Evolutionary conservation across 2,113 vertebrate species (phyloP).

Genomic region (Chamaea fasciata): DNA sequence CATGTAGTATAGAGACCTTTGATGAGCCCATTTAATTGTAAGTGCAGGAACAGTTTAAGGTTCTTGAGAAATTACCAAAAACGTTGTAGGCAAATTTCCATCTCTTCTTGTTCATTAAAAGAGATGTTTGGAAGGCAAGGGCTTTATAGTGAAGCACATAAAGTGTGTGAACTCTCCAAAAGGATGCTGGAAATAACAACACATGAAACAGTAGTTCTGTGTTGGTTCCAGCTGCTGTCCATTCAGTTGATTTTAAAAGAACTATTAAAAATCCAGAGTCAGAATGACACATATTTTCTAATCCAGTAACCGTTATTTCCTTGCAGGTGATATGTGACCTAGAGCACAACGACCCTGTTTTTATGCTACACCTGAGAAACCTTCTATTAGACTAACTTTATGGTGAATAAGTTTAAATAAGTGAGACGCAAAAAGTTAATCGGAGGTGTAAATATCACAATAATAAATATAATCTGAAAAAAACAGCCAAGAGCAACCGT

Average conservation of each 20-base stretch:
- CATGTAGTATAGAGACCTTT: neutral
- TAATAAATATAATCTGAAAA: neutral
- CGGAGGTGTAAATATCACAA: neutral
- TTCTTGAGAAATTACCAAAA: neutral
- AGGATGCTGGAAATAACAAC: neutral
- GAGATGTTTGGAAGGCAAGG: neutral
- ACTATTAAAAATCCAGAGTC: neutral
- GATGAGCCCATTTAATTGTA: neutral
- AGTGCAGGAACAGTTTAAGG: neutral
- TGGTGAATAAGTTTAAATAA: neutral
- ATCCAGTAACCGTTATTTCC: neutral
- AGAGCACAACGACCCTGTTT: neutral
- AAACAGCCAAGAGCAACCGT: neutral
- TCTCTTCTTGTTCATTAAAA: neutral
- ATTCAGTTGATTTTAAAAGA: constrained; percentile 27
- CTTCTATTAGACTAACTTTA: neutral
- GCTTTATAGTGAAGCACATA: neutral
- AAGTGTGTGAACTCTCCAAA: neutral
- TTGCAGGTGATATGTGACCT: neutral
- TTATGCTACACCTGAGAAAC: neutral
- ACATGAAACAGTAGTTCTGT: neutral
- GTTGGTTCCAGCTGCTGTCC: neutral
- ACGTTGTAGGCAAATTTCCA: neutral
- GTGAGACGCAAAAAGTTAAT: neutral
- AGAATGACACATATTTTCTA: neutral